Evolutionary conservation across 2,888 invertebrate species (phyloP), one percentile per base, ranked within the genome.

Genomic region (Eumerus sabulonum): DNA sequence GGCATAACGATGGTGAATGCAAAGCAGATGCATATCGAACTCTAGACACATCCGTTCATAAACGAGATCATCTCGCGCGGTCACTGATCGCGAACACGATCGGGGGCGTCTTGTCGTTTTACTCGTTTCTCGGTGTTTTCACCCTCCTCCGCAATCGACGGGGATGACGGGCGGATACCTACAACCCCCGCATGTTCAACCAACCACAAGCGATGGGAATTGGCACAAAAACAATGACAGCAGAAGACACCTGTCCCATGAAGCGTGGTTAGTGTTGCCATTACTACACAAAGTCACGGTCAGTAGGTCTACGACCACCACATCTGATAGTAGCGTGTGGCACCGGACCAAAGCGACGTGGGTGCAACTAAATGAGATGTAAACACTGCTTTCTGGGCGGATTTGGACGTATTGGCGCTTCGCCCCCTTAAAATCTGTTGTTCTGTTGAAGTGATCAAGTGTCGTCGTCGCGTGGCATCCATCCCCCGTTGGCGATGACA

Each of bases 381-480:
- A 59, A 57, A 66, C 40, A 9, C 12, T 47, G 66, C 64, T n/a
- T n/a, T n/a, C n/a, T 60, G 56, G 71, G 76, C 71, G 76, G 76
- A 64, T 38, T 40, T 40, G 40, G 40, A 40, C 40, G 27, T 2
- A 27, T 64, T 59, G 66, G 76, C 60, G 64, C 64, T 64, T 59
- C 71, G 71, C 76, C 76, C 76, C 76, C 71, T 76, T 66, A 60
- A 74, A 60, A 54, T 66, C 16, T 51, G 50, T 35, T 47, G 9
- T 47, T n/a, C 2, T 9, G 14, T 44, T 17, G 18, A 35, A 68
- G 18, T 51, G 76, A 70, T 76, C 74, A 76, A 63, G 59, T 71
- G 71, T 76, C 76, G 76, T 66, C 71, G 71, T 76, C 76, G 76
- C 71, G 71, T 71, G 76, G 76, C 76, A 76, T 76, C 66, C 76